Evolutionary conservation across 64 coral and sea anemone genomes (phyloP), one percentile per base, ranked within the genome.

Genomic region (Orbicella faveolata): DNA sequence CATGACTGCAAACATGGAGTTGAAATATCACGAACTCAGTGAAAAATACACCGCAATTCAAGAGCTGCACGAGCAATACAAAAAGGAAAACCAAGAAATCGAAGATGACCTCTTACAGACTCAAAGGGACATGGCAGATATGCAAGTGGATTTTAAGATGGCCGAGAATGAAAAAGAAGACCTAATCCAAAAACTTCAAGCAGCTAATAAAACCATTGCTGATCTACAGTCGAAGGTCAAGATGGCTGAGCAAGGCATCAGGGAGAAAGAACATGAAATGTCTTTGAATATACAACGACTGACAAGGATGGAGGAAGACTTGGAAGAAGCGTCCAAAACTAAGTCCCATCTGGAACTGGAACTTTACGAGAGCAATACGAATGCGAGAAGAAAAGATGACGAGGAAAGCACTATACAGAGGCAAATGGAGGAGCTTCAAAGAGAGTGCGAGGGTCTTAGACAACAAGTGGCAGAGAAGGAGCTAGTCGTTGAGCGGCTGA

Each of bases 71-170:
- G 65, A 85, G 23, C 82, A 53, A 10, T 68, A 72, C 48, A 17
- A 70, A 65, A 70, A 54, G 21, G 82, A 85, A 54, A 85, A 51
- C 21, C 82, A 85, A 52, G 82, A 73, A 73, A 72, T 52, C 18
- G 65, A 85, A 85, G 41, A 85, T 33, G 82, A 72, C 21, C 61
- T 85, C 35, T 52, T 85, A 21, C 64, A 70, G 64, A 85, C 82
- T 52, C 82, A 85, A 85, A 70, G 26, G 25, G 82, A 73, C 37
- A 85, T 85, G 82, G 63, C 82, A 14, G 82, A 85, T 52, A 85
- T 85, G 63, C 82, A 85, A 52, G 61, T 70, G 9, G 23, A 52
- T 52, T 48, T 73, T 26, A 73, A 25, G 14, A 12, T 52, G 21
- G 63, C 82, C 6, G 82, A 85, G 21, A 73, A 30, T 52, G 64